Conservation (phyloP, 2,797 vertebrate species). For the Ceryle rudis region DNA sequence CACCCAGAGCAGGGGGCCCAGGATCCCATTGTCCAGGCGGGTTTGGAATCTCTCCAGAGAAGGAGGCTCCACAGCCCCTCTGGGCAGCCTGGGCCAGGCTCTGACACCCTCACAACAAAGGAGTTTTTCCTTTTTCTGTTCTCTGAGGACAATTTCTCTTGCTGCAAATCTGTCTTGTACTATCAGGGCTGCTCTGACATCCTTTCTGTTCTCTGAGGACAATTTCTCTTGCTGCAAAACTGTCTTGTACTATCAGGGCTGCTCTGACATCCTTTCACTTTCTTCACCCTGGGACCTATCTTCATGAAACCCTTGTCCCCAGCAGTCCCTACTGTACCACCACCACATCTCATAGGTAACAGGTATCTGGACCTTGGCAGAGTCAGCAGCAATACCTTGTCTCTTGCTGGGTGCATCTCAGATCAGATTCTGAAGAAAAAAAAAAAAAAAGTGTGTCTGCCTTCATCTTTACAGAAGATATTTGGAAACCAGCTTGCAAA, state of each 20-base stretch:
- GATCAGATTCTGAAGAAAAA: neutral
- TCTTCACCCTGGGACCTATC: neutral
- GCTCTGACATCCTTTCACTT: neutral
- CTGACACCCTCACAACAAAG: too few species aligned
- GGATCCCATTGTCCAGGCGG: too few species aligned
- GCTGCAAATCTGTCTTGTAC: neutral
- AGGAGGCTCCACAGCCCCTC: too few species aligned
- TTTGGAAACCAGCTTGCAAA: neutral
- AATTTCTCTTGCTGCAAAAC: neutral
- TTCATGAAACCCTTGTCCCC: neutral
- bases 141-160: neutral
- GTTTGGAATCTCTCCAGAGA: too few species aligned
- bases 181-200: neutral
- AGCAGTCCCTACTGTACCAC: neutral
- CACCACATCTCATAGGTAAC: neutral
- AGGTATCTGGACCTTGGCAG: neutral
- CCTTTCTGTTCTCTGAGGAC: neutral
- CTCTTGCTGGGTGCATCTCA: neutral
- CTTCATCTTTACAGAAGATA: neutral
- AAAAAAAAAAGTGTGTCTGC: neutral
- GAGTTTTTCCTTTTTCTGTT: neutral
- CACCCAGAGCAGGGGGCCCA: too few species aligned
- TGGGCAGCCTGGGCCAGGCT: too few species aligned
- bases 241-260: neutral
- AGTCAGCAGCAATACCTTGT: neutral